Conservation (phyloP, 2,113 vertebrate species). For the Emydura subglobosa region DNA sequence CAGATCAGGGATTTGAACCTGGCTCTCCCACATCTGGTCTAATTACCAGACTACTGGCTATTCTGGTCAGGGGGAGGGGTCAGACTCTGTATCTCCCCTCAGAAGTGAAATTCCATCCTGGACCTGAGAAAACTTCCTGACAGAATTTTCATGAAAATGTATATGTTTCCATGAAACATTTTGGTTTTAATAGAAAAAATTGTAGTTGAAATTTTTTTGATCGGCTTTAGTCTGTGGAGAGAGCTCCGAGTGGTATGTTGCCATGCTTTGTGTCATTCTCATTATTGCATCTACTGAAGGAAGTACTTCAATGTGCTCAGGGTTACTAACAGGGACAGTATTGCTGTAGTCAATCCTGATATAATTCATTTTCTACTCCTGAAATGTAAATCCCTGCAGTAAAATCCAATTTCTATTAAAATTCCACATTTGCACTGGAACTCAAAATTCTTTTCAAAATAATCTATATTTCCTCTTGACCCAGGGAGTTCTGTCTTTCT, state of each 20-base stretch:
- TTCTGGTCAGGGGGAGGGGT: neutral
- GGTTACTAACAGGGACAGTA: neutral
- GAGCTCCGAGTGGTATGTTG: neutral
- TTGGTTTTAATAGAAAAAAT: too few relatives aligned
- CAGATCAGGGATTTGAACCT: neutral
- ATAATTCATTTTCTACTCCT: neutral
- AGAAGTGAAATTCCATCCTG: neutral
- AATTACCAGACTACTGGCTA: neutral
- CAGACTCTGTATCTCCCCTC: neutral
- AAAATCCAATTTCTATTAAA: neutral
- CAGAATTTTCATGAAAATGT: neutral
- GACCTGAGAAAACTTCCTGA: neutral
- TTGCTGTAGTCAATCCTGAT: neutral
- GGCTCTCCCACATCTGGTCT: neutral
- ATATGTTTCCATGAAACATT: too few relatives aligned
- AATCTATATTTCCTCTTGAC: neutral
- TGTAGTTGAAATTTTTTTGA: too few relatives aligned
- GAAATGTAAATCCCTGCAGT: neutral
- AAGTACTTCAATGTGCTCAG: neutral
- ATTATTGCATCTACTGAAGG: neutral
- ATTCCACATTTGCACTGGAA: neutral
- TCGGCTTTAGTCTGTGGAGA: neutral
- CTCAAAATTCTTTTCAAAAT: neutral
- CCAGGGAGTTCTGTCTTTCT: neutral
- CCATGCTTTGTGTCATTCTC: neutral